Base-by-base conservation (phyloP, 2,113 vertebrate species). In the Progne subis region DNA sequence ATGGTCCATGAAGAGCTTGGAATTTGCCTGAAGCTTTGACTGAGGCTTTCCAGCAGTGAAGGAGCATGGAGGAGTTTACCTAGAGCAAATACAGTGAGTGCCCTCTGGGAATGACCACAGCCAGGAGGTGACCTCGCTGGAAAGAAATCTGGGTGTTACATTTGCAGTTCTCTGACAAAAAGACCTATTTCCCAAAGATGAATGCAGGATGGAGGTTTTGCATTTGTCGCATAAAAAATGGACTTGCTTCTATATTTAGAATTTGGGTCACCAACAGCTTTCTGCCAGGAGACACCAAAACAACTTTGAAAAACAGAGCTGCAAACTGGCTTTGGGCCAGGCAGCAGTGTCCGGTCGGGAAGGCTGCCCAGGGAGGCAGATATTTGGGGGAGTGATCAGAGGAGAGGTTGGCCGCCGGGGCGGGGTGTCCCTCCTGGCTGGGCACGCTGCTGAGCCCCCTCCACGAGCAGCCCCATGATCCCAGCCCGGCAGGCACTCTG, bases 181-280 rank as follows among this genome's bases (percentile, higher is more conserved):
- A 57, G 31, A 74, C 56, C 63, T 19, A 2, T 86, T 94, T 79
- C 72, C 57, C 63, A 55, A 68, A 69, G 79, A 47, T 39, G 46
- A 85, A 25, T 0, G 0, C 12, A 57, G 49, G 32, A 39, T 0
- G 0, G 41, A 78, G 17, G 5, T 59, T 88, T 80, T 64, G 39
- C 52, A 31, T 74, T 78, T 7, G 5, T 71, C 55, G 9, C 50
- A 55, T 64, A 63, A 86, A 65, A 92, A 80, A 37, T 4, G 9
- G 67, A 74, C 21, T 69, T 29, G 63, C 59, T 86, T 76, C 93
- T 94, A 52, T 91, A 44, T 93, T 96, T 96, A 86, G 84, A 77
- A 91, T 90, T 90, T 67, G 44, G 63, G 87, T 95, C 90, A 90
- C n/a, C 52, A 29, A 44, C 76, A 81, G 72, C 90, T 78, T 94